phyloP scores from a whole-genome alignment of 2,113 vertebrate genomes.

The Caretta caretta region DNA sequence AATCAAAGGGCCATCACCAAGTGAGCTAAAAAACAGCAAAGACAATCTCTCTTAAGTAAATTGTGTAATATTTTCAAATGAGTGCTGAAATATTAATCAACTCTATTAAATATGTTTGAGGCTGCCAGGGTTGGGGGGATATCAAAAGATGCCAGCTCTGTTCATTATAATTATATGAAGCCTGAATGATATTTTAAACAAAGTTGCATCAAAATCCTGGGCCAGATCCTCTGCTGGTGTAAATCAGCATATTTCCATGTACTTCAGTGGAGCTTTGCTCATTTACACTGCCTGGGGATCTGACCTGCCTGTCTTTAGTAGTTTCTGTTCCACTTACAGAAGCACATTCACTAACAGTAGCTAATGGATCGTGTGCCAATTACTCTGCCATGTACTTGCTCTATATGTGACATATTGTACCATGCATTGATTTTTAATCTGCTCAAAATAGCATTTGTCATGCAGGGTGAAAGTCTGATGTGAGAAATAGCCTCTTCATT shows the following conservation, averaged over 20 bases:
- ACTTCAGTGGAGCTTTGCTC: background rate
- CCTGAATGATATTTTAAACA: background rate
- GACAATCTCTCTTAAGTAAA: background rate
- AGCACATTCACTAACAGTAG: slow-evolving; percentile 12
- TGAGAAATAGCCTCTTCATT: slow-evolving; percentile 72
- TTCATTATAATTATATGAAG: background rate
- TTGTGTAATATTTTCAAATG: background rate
- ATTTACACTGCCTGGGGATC: slow-evolving; percentile 21
- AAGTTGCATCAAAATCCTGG: background rate
- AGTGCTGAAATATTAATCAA: background rate
- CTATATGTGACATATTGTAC: slow-evolving; percentile 66
- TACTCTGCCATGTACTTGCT: slow-evolving; percentile 57
- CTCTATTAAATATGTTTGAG: background rate
- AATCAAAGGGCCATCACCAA: background rate
- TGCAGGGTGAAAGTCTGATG: slow-evolving; percentile 43
- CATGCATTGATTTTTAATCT: slow-evolving; percentile 75
- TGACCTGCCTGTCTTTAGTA: slow-evolving; percentile 11
- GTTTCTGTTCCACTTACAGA: background rate
- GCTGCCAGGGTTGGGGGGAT: background rate
- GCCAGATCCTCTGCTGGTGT: background rate
- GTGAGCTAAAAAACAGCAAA: background rate
- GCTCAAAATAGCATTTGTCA: slow-evolving; percentile 66
- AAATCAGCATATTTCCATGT: background rate
- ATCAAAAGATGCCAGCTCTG: background rate
- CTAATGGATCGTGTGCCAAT: slow-evolving; percentile 55